Conservation (phyloP, 2,888 invertebrate species). For the Pseudococcus viburni region DNA sequence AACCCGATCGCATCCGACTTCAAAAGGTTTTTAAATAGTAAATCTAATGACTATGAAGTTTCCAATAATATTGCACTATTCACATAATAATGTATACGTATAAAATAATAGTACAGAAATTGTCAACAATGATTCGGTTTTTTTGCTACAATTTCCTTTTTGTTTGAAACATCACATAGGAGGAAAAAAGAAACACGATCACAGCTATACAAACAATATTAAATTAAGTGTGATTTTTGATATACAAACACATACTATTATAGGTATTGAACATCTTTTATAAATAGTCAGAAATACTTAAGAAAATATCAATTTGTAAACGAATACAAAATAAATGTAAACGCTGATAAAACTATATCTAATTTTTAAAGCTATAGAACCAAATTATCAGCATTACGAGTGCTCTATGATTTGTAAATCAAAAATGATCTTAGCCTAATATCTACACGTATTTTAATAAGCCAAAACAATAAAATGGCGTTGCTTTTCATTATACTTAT, state of each 20-base stretch:
- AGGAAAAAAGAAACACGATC: slow-evolving; percentile 45
- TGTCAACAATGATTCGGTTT: slow-evolving; percentile 19
- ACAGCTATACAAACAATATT: slow-evolving; percentile 53
- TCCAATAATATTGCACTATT: slow-evolving; percentile 48
- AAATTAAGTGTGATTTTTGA: slow-evolving; percentile 48
- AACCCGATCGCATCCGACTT: slow-evolving; percentile 46
- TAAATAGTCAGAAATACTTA: slow-evolving; percentile 48
- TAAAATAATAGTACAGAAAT: slow-evolving; percentile 11
- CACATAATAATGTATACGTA: slow-evolving; percentile 21
- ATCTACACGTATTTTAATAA: neutral
- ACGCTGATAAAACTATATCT: neutral
- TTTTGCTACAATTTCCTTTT: slow-evolving; percentile 32
- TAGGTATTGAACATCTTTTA: slow-evolving; percentile 43
- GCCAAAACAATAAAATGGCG: slow-evolving; percentile 24
- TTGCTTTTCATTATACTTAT: neutral
- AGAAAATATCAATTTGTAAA: slow-evolving; percentile 1
- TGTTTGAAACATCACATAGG: slow-evolving; percentile 23
- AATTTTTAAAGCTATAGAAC: slow-evolving; percentile 56
- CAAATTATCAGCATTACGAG: slow-evolving; percentile 42
- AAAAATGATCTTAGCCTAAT: neutral
- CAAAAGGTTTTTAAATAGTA: slow-evolving; percentile 32
- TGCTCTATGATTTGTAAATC: slow-evolving; percentile 45
- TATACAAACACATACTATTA: slow-evolving; percentile 1
- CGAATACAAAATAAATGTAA: slow-evolving; percentile 9
- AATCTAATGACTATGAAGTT: slow-evolving; percentile 58